Percentiles rank a stretch among this genome's conserved stretches.
Evolutionary conservation across 1,140 invertebrate species (phyloP).

Genomic region (Matsumurasca onukii): DNA sequence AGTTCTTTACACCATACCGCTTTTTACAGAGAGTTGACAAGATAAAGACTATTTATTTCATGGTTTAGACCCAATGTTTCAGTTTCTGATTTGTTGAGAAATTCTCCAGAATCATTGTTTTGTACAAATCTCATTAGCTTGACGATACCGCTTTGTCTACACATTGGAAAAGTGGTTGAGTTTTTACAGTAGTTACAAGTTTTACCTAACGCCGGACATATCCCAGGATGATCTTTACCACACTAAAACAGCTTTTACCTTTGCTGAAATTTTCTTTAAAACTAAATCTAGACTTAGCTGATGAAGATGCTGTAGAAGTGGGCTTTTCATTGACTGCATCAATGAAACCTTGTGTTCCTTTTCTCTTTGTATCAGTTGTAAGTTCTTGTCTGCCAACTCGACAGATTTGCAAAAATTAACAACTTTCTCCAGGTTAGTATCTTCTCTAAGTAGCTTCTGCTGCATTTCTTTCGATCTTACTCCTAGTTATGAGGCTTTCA

Average conservation of each 20-base stretch:
- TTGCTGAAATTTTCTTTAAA: background rate
- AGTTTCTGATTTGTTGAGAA: too few relatives aligned
- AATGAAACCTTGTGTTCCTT: background rate
- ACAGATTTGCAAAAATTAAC: too few relatives aligned
- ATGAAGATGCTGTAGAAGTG: background rate
- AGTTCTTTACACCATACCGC: constrained; percentile 20
- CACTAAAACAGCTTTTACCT: constrained; percentile 6
- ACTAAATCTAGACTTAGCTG: background rate
- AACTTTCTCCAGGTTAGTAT: too few relatives aligned
- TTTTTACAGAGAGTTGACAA: constrained; percentile 27
- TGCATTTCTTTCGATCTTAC: background rate
- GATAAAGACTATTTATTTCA: constrained; percentile 25
- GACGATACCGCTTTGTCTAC: background rate
- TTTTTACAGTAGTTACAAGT: background rate
- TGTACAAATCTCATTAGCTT: background rate
- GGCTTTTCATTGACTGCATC: background rate
- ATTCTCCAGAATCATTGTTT: background rate
- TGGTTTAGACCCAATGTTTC: too few relatives aligned
- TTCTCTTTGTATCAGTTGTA: background rate
- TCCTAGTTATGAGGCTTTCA: background rate
- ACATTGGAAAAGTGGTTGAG: background rate
- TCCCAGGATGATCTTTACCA: constrained; percentile 1
- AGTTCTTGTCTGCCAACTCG: too few relatives aligned
- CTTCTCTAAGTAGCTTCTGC: too few relatives aligned
- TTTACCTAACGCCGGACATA: background rate